Base-by-base conservation (phyloP, 2,888 invertebrate genomes). In the Cephus rjabovi region DNA sequence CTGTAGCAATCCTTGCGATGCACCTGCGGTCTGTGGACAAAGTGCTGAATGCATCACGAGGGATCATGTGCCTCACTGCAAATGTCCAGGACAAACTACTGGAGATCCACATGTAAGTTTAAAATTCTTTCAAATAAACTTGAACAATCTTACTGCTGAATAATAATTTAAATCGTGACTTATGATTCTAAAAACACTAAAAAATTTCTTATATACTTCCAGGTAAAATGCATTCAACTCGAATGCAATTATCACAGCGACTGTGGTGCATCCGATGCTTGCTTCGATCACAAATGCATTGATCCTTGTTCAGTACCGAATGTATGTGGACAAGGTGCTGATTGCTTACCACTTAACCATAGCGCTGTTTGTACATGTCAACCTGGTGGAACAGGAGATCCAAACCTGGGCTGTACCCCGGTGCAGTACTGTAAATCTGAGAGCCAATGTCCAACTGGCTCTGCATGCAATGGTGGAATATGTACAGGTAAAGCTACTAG, bases 321-420 rank as follows among this genome's bases (percentile, higher is more conserved):
- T 82, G 96, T 96, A 1, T 98, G 98, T 86, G 98, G 98, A 0
- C 94, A 94, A 81, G 95, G 96, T 88, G 96, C 97, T 0, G 94
- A 95, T 79, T 98, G 98, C 88, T 92, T 94, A 3, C 94, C 96
- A 0, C 93, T 93, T 82, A 96, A 96, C 90, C 97, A 98, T 87
- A 94, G 96, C 75, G 96, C 96, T 1, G 93, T 96, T 69, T 98
- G 98, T 88, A 94, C 95, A n/a, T 98, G 98, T 89, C 93, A 95
- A 85, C 93, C 96, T 34, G 97, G 97, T 73, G 96, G 94, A 82
- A 97, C 97, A 1, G 97, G 97, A 35, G 96, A 97, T 92, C 96
- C 98, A 15, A 95, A 96, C 80, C 93, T 97, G 81, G 97, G 97
- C 23, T 98, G 98, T 89, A 95, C 96, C 35, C 94, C 95, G 1